phyloP scores from a whole-genome alignment of 2,113 vertebrate genomes.

The Aix galericulata region DNA sequence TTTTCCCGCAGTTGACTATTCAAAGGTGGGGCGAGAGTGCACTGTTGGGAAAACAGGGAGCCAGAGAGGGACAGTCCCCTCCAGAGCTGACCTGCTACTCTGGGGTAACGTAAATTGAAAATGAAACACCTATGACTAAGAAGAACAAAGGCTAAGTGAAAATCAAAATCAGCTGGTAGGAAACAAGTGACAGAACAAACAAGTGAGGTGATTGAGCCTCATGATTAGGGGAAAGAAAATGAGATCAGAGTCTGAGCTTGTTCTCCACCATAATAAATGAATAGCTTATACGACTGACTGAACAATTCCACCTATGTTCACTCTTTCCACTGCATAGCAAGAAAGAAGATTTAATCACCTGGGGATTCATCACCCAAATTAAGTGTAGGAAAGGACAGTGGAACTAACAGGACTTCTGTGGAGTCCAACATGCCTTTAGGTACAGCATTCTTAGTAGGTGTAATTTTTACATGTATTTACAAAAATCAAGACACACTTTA shows the following conservation, averaged over 20 bases:
- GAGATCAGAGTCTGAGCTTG: background rate
- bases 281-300: background rate
- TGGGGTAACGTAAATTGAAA: background rate
- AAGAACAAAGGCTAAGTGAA: background rate
- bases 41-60: rapidly evolving
- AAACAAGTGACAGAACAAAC: background rate
- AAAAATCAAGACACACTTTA: background rate
- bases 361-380: background rate
- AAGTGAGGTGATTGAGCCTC: background rate
- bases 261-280: background rate
- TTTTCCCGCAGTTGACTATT: background rate
- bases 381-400: background rate
- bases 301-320: background rate
- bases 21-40: background rate
- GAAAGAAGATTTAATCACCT: background rate
- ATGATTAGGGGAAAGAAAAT: background rate
- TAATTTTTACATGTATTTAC: slow-evolving; percentile 12
- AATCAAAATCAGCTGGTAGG: background rate
- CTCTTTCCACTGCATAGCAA: background rate
- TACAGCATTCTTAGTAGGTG: background rate
- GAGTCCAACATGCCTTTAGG: background rate
- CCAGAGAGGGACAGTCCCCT: background rate
- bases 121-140: background rate
- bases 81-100: background rate
- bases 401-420: background rate